These are phyloP conservation scores for Drepana arcuata DNA, from an alignment of 1,140 invertebrate genomes.

Conservation along the genomic window DNA sequence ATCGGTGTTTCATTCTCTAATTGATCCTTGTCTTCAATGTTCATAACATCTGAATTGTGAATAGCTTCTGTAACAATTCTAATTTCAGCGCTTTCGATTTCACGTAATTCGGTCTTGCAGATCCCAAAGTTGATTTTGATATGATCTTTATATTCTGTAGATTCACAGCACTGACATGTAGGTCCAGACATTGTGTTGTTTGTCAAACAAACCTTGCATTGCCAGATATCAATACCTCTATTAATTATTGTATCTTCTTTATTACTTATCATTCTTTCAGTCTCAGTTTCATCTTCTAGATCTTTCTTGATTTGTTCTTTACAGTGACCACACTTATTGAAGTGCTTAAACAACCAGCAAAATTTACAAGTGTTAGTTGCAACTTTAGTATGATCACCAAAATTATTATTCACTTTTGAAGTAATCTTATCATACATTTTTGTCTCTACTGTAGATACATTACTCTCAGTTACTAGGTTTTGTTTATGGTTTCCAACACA, in stretches of 20 bases:
- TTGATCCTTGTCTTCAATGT: background rate
- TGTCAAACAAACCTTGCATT: constrained; percentile 34
- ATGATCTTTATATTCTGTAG: background rate
- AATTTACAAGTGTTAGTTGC: constrained; percentile 16
- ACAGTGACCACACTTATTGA: constrained; percentile 28
- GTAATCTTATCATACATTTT: too few species aligned
- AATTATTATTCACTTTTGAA: too few species aligned
- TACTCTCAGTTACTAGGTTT: background rate
- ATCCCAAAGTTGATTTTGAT: constrained; percentile 13
- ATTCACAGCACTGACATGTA: constrained; percentile 22
- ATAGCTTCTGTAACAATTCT: too few species aligned
- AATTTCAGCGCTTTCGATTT: too few species aligned
- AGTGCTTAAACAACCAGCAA: constrained; percentile 35
- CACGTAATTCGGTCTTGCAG: too few species aligned
- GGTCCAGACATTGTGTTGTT: constrained; percentile 21
- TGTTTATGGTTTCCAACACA: constrained; percentile 9
- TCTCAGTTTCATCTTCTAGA: constrained; percentile 7
- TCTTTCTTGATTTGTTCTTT: constrained; percentile 14
- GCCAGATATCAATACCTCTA: constrained; percentile 17
- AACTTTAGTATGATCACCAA: background rate
- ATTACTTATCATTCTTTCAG: constrained; percentile 1
- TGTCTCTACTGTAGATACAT: background rate
- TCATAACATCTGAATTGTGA: too few species aligned
- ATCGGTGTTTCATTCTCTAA: background rate
- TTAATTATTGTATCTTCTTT: background rate